Conservation (phyloP, 2,888 invertebrate genomes). For the Cryptocephalus primarius region DNA sequence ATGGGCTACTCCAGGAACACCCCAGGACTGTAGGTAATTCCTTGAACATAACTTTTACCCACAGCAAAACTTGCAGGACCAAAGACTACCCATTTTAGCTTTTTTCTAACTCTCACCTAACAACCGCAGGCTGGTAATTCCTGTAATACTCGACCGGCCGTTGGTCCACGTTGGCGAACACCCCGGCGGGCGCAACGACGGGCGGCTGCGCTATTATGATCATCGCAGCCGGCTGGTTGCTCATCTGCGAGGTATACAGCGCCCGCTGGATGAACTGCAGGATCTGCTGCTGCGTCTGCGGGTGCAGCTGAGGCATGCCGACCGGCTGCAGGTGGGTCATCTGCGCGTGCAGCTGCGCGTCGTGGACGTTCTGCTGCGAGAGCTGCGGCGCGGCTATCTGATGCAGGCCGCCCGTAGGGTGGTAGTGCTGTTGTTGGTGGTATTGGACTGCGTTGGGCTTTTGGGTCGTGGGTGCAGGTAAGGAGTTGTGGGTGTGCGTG, state of each 20-base stretch:
- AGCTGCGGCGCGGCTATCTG: background rate
- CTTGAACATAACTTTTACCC: too few species aligned
- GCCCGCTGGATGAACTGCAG: slow-evolving; percentile 17
- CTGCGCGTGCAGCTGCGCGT: background rate
- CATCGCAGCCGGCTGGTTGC: slow-evolving; percentile 28
- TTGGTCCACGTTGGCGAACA: background rate
- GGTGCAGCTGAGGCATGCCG: slow-evolving; percentile 7
- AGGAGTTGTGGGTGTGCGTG: background rate
- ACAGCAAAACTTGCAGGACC: too few species aligned
- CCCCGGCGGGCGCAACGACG: background rate
- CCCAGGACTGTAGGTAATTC: too few species aligned
- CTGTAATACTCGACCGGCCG: background rate
- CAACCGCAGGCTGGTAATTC: too few species aligned
- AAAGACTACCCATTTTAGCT: too few species aligned
- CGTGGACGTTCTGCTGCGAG: background rate
- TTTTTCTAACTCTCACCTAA: too few species aligned
- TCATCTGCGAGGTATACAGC: slow-evolving; percentile 15
- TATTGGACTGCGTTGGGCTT: background rate
- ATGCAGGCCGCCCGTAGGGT: background rate
- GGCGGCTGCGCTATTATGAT: slow-evolving; percentile 33
- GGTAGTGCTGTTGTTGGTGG: background rate
- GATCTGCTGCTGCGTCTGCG: slow-evolving; percentile 8
- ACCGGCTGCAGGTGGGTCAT: slow-evolving; percentile 9
- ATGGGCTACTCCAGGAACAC: too few species aligned
- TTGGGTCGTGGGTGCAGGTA: background rate